Evolutionary conservation across 2,113 vertebrate species (phyloP), one percentile per base, ranked within the genome.

Genomic region (Ardeotis arabs): DNA sequence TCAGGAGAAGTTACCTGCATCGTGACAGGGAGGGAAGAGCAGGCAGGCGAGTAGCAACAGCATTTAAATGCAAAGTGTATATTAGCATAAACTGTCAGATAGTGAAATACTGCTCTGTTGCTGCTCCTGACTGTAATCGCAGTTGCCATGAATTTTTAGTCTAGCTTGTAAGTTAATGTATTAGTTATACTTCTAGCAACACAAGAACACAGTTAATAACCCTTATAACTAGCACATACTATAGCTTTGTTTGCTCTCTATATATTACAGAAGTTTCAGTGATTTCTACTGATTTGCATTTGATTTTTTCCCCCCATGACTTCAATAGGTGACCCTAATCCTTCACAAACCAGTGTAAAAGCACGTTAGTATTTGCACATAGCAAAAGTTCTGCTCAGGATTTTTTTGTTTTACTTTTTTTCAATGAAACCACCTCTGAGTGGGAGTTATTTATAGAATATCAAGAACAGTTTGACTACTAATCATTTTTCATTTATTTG

Each of bases 1-100:
- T 92, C 75, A 85, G 82, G 87, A 79, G 79, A 83, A 29, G 15
- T 47, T 73, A 64, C 55, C 29, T 91, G 16, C 24, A 80, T 60
- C 29, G 49, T 93, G 58, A 64, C 37, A 67, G 49, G 39, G 21
- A 66, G 41, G 16, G 33, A 77, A 83, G 52, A 88, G 63, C 37
- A 77, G 28, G n/a, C 88, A 84, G 37, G 41, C 41, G 83, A 95
- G 37, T 3, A 95, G 44, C 12, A 66, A 58, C n/a, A 73, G 9
- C 35, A 78, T 91, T 80, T 85, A 96, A 89, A 90, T 89, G 47
- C 88, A 81, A 95, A 84, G 37, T 44, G 35, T 88, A 55, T 89
- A 74, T 88, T 92, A 89, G 50, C 84, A 95, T 52, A 66, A 69
- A 19, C 68, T 94, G 68, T 95, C 95, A 95, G 73, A 83, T 18